Conservation (phyloP, 1,140 invertebrate species). For the Aphaenogaster floridana region DNA sequence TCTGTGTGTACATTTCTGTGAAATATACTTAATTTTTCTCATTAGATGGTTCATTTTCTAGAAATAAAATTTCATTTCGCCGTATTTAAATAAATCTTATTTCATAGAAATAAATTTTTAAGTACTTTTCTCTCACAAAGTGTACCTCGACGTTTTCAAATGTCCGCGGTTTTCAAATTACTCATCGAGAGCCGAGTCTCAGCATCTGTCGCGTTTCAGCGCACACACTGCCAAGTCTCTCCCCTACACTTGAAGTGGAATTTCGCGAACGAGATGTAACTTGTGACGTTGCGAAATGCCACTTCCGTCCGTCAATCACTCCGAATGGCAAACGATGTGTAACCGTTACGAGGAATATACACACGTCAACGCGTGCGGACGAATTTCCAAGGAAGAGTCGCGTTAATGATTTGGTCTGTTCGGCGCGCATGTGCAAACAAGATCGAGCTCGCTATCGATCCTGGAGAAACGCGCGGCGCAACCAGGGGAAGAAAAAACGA, state of each 20-base stretch:
- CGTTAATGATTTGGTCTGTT: slow-evolving; percentile 77
- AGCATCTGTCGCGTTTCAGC: slow-evolving; percentile 30
- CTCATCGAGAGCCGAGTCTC: neutral
- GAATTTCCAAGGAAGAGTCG: slow-evolving; percentile 77
- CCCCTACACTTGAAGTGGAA: slow-evolving; percentile 11
- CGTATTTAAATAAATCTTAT: too few species aligned
- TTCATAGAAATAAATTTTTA: too few species aligned
- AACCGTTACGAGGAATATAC: slow-evolving; percentile 4
- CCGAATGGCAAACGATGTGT: slow-evolving; percentile 12
- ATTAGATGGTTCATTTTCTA: too few species aligned
- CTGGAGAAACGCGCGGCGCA: slow-evolving; percentile 1
- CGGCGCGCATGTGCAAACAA: slow-evolving; percentile 76
- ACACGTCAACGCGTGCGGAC: slow-evolving; percentile 36
- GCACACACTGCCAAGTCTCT: slow-evolving; percentile 54
- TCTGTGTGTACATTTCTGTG: too few species aligned
- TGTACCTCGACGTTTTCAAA: neutral
- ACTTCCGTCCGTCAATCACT: slow-evolving; percentile 34
- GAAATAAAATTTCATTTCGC: too few species aligned
- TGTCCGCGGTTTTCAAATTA: slow-evolving; percentile 34
- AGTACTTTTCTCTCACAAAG: too few species aligned
- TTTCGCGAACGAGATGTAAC: slow-evolving; percentile 41
- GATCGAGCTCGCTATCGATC: slow-evolving; percentile 80
- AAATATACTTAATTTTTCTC: too few species aligned
- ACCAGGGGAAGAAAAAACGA: slow-evolving; percentile 3
- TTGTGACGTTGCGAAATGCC: slow-evolving; percentile 40